Conservation (phyloP, 2,888 invertebrate genomes). For the Phlogophora meticulosa region DNA sequence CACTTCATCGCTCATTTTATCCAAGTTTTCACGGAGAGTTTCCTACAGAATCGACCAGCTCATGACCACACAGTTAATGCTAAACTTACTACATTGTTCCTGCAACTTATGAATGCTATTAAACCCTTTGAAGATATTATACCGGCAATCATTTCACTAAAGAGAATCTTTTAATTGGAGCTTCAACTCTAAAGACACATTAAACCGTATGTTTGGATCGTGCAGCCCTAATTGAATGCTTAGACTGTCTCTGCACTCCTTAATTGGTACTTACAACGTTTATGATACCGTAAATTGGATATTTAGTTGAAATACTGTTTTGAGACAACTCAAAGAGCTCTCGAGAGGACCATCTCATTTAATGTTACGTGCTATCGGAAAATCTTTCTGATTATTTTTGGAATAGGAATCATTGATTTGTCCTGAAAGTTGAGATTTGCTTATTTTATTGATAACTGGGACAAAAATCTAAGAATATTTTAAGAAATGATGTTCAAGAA, state of each 20-base stretch:
- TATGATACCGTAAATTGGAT: conserved; percentile 41
- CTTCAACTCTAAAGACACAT: not conserved
- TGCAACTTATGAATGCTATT: not conserved
- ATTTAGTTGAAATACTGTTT: conserved; percentile 38
- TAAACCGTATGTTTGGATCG: conserved; percentile 20
- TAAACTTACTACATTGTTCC: not conserved
- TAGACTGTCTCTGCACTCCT: conserved; percentile 34
- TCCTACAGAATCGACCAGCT: too few species aligned
- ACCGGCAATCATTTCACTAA: not conserved
- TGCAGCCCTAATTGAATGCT: conserved; percentile 31
- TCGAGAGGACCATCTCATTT: conserved; percentile 8
- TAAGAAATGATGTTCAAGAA: too few species aligned
- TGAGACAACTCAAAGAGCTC: conserved; percentile 20
- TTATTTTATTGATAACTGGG: not conserved
- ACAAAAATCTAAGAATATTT: not conserved
- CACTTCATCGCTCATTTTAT: too few species aligned
- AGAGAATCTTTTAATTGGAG: conserved; percentile 13
- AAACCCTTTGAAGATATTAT: not conserved
- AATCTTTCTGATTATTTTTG: not conserved
- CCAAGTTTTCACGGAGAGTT: too few species aligned
- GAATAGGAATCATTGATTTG: not conserved
- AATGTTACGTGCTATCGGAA: not conserved
- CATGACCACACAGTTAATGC: not conserved
- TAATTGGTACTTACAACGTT: conserved; percentile 45
- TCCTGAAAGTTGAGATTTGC: not conserved